phyloP scores from a whole-genome alignment of 2,888 invertebrate genomes.

The Diachrysia chrysitis region DNA sequence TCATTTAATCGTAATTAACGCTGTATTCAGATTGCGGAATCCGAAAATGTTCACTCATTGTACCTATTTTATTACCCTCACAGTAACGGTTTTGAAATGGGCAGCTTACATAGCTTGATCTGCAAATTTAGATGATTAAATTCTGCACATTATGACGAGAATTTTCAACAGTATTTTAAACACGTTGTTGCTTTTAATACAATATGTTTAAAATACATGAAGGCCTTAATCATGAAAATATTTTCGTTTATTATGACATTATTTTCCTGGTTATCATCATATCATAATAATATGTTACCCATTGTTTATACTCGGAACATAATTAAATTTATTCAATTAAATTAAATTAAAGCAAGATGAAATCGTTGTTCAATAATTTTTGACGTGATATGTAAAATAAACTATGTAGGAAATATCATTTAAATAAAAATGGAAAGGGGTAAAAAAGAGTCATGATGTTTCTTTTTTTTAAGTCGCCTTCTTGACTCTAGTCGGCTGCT shows the following conservation, averaged over 20 bases:
- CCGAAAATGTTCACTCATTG: conserved; percentile 34
- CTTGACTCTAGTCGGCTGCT: not conserved
- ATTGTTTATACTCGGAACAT: not conserved
- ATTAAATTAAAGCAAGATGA: too few relatives aligned
- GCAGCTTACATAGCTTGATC: conserved; percentile 7
- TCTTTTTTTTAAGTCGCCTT: not conserved
- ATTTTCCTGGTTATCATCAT: not conserved
- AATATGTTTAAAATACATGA: too few relatives aligned
- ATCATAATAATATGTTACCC: not conserved
- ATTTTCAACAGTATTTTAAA: too few relatives aligned
- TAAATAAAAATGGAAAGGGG: not conserved
- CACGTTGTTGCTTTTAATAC: not conserved
- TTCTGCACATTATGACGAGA: not conserved
- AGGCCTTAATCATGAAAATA: too few relatives aligned
- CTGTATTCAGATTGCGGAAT: conserved; percentile 35
- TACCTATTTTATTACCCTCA: conserved; percentile 22
- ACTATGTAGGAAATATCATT: not conserved
- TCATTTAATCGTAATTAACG: conserved; percentile 55
- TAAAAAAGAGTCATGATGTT: not conserved
- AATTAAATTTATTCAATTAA: too few relatives aligned
- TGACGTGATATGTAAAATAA: not conserved
- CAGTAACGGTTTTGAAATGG: conserved; percentile 24
- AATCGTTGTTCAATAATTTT: not conserved
- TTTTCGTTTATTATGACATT: not conserved
- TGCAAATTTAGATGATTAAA: not conserved